A percentile compares a stretch with the other conserved stretches of the same genome.
These are phyloP conservation scores for Prosopocoilus inquinatus DNA, from an alignment of 2,888 invertebrate species.

Conservation along the genomic window DNA sequence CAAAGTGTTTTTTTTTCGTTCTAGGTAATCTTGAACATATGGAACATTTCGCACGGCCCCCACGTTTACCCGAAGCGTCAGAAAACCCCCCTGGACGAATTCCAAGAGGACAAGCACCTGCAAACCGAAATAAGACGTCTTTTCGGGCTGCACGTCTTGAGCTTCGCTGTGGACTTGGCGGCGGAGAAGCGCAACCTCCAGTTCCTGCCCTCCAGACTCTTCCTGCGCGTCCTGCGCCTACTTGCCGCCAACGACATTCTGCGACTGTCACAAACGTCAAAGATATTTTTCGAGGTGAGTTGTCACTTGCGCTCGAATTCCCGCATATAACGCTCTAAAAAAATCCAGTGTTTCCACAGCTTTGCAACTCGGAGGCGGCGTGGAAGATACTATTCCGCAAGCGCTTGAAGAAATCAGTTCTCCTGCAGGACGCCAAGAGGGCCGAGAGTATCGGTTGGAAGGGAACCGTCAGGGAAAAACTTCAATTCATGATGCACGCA, in stretches of 20 bases:
- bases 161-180: constrained; percentile 24
- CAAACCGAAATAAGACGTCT: constrained; percentile 36
- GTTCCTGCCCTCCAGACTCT: constrained; percentile 34
- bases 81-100: constrained; percentile 30
- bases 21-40: constrained; percentile 36
- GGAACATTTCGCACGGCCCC: constrained; percentile 37
- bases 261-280: constrained; percentile 33
- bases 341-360: constrained; percentile 20
- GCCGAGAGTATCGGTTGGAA: constrained; percentile 24
- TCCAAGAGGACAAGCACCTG: constrained; percentile 31
- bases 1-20: neutral
- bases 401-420: constrained; percentile 14
- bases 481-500: neutral
- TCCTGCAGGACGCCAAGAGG: constrained; percentile 10
- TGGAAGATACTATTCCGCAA: constrained; percentile 32
- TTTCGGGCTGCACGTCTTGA: constrained; percentile 33
- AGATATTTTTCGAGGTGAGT: constrained; percentile 36
- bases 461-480: constrained; percentile 15
- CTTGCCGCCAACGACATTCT: constrained; percentile 33
- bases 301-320: neutral
- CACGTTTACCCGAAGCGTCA: constrained; percentile 35
- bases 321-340: constrained; percentile 6
- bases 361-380: constrained; percentile 28
- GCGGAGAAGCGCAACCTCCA: constrained; percentile 26
- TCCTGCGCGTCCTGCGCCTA: constrained; percentile 33